Evolutionary conservation across 2,113 vertebrate genomes (phyloP).

Genomic region (Bungarus multicinctus): DNA sequence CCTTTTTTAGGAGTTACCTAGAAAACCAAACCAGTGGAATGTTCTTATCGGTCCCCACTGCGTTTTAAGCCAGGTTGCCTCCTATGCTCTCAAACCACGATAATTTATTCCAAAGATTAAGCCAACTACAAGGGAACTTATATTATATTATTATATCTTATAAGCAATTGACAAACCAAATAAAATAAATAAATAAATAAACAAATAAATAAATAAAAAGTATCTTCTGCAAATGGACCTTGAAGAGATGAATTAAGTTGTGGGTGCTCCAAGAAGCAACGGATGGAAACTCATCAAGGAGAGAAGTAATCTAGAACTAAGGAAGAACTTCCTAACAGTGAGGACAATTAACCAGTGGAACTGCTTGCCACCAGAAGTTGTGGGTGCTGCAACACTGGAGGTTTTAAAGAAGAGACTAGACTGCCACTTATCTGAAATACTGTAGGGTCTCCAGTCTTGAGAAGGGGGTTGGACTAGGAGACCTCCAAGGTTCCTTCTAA

Average conservation of each 20-base stretch:
- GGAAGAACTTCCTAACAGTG: too few species aligned
- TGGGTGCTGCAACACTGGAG: neutral
- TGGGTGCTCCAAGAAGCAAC: neutral
- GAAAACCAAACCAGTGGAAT: neutral
- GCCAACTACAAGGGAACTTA: neutral
- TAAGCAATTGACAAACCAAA: too few species aligned
- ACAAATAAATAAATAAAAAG: too few species aligned
- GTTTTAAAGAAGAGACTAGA: neutral
- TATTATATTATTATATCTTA: too few species aligned
- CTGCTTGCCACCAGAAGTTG: too few species aligned
- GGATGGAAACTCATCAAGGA: too few species aligned
- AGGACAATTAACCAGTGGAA: too few species aligned
- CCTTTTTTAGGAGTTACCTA: neutral
- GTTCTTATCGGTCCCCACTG: neutral
- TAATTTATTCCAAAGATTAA: neutral
- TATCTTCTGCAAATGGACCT: neutral
- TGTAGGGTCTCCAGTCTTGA: neutral
- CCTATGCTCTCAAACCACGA: neutral
- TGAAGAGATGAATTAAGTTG: neutral
- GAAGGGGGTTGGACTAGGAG: neutral
- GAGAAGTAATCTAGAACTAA: too few species aligned
- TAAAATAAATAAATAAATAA: too few species aligned
- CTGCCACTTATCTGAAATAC: neutral
- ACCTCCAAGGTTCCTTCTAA: neutral
- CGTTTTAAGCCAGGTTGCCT: neutral